Percentiles rank a stretch among this genome's conserved stretches.
phyloP scores from a whole-genome alignment of 2,797 vertebrate species.

The Coregonus ussuriensis region DNA sequence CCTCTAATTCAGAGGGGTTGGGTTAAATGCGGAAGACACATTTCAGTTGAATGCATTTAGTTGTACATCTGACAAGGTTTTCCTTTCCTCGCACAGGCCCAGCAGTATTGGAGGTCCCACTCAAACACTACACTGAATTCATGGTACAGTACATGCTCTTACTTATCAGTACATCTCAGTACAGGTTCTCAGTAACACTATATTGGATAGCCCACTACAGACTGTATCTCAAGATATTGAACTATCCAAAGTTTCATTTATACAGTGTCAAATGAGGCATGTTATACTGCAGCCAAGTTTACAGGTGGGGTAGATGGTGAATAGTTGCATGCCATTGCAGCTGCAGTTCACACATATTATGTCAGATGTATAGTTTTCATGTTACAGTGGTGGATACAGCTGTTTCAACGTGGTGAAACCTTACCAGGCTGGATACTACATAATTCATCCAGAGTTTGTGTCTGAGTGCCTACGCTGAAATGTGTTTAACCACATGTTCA shows the following conservation, averaged over 20 bases:
- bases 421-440: conserved; percentile 72
- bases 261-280: no score
- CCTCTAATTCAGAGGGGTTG: conserved; percentile 1
- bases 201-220: neutral
- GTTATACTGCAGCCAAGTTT: no score
- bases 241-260: no score
- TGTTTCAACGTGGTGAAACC: conserved; percentile 80
- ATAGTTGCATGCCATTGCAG: no score
- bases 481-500: neutral
- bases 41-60: no score
- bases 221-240: neutral
- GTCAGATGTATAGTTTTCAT: neutral
- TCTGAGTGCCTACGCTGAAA: conserved; percentile 64
- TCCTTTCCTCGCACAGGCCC: conserved; percentile 21
- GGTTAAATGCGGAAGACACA: no score
- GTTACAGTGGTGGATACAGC: conserved; percentile 72
- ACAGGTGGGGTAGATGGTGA: no score
- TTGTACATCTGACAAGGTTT: conserved; percentile 41
- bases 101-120: conserved; percentile 40
- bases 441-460: conserved; percentile 78
- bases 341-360: neutral
- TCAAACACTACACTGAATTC: conserved; percentile 50
- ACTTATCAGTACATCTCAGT: neutral
- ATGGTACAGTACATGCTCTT: conserved; percentile 43
- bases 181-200: neutral